These are phyloP conservation scores for Isichthys henryi DNA, from an alignment of 2,113 vertebrate species.

Conservation along the genomic window DNA sequence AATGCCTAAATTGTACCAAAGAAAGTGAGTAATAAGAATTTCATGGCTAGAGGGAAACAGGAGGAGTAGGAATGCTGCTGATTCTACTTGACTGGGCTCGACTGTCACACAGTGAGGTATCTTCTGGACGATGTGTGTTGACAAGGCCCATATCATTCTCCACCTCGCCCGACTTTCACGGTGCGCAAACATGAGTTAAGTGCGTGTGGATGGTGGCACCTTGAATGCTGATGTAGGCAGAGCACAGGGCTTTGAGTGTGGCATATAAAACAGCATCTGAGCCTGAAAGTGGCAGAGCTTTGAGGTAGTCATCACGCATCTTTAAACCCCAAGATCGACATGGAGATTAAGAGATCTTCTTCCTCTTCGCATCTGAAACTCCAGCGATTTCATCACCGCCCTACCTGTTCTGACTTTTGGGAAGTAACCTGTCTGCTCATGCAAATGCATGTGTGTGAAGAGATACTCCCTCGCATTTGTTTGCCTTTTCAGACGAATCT, in stretches of 20 bases:
- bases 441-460: not conserved
- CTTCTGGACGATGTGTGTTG: not conserved
- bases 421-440: not conserved
- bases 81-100: not conserved
- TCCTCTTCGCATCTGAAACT: not conserved
- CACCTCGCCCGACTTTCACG: conserved; percentile 14
- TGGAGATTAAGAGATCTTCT: not conserved
- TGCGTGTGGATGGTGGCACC: not conserved
- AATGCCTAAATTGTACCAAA: conserved; percentile 22
- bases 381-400: not conserved
- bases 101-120: not conserved
- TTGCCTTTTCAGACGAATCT: not conserved
- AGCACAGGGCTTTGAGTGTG: not conserved
- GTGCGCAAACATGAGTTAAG: not conserved
- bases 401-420: not conserved
- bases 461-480: not conserved
- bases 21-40: conserved; percentile 3
- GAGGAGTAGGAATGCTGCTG: not conserved
- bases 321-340: not conserved
- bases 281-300: not conserved
- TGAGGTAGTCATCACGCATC: conserved; percentile 4
- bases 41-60: not conserved
- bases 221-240: not conserved
- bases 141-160: conserved; percentile 11
- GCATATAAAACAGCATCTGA: not conserved